phyloP scores from a whole-genome alignment of 2,113 vertebrate genomes.

The Brachirus orientalis region DNA sequence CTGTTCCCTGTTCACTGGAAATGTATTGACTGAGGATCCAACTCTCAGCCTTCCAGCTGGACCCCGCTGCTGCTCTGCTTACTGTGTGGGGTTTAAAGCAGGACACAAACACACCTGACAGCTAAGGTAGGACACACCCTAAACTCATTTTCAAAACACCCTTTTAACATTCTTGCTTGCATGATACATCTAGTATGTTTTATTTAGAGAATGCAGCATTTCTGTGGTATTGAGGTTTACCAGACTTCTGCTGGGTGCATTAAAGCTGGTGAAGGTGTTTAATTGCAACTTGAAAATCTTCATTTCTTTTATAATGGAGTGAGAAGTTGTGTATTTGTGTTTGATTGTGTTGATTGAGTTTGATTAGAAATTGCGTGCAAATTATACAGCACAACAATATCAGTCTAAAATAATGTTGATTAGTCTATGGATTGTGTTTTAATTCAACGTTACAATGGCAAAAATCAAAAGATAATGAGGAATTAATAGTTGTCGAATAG shows the following conservation, averaged over 20 bases:
- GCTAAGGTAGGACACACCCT: conserved; percentile 66
- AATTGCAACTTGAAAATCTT: background rate
- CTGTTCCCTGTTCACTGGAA: conserved; percentile 60
- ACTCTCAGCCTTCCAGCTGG: conserved; percentile 64
- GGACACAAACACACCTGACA: conserved; percentile 62
- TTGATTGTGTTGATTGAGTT: too few species aligned
- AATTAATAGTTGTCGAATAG: background rate
- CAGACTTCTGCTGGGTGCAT: background rate
- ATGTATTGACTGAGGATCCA: conserved; percentile 59
- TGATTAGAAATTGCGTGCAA: conserved; percentile 7
- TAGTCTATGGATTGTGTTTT: background rate
- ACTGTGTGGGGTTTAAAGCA: conserved; percentile 48
- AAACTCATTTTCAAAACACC: conserved; percentile 19
- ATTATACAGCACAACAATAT: background rate
- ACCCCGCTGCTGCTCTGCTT: conserved; percentile 55
- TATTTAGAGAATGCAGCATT: background rate
- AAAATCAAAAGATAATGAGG: too few species aligned
- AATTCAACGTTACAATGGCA: background rate
- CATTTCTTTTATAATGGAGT: background rate
- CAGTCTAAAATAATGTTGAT: background rate
- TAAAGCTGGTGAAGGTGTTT: conserved; percentile 1
- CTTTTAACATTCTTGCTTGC: background rate
- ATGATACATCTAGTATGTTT: background rate
- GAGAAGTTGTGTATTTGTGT: background rate
- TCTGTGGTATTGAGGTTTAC: conserved; percentile 14